Evolutionary conservation across 37 sponge, comb jelly and placozoan genomes (phyloP).

Genomic region (Halisarca cf. caerulea): DNA sequence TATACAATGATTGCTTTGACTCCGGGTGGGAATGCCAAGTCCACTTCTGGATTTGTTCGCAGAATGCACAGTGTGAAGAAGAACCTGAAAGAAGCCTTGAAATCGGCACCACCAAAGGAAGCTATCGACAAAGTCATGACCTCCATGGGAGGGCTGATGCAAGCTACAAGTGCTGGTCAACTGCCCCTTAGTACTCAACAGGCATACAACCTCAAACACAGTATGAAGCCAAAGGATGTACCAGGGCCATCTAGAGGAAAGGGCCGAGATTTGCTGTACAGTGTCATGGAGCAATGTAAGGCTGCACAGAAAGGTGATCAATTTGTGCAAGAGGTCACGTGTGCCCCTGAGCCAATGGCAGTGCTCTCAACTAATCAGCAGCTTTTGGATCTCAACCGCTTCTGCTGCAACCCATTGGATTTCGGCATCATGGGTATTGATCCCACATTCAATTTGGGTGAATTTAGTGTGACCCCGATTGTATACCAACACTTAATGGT

Average conservation of each 20-base stretch:
- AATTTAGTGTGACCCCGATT: constrained; percentile 11
- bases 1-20: not conserved
- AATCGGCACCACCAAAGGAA: constrained; percentile 10
- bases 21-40: constrained; percentile 11
- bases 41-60: not conserved
- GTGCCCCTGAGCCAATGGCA: constrained; percentile 23
- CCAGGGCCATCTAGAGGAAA: not conserved
- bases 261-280: constrained; percentile 5
- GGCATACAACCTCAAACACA: constrained; percentile 29
- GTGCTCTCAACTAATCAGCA: constrained; percentile 12
- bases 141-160: constrained; percentile 17
- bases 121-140: constrained; percentile 13
- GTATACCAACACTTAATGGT: constrained; percentile 18
- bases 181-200: constrained; percentile 6
- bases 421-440: constrained; percentile 14
- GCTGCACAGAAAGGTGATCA: not conserved
- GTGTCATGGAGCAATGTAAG: constrained; percentile 16
- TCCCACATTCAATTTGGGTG: constrained; percentile 14
- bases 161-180: constrained; percentile 19
- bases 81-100: not conserved
- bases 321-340: constrained; percentile 18
- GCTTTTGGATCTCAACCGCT: not conserved
- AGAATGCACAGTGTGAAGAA: constrained; percentile 30
- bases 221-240: not conserved
- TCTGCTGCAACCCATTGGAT: not conserved